Percentiles rank a stretch among this genome's conserved stretches.
Conservation (phyloP, 2,888 invertebrate genomes). For the Catocala nupta region DNA sequence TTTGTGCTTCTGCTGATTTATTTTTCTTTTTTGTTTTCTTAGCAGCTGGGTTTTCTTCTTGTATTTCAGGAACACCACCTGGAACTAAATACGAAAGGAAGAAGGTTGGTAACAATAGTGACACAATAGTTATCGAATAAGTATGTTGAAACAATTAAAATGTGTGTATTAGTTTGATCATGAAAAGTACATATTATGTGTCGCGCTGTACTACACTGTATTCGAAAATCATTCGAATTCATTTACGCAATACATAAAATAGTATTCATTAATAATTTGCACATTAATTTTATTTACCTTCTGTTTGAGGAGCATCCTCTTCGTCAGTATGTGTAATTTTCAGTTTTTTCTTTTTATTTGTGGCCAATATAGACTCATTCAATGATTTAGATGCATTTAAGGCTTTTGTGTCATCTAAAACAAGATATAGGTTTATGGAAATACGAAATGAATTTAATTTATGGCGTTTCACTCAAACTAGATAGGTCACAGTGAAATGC, state of each 20-base stretch:
- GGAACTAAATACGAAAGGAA: background rate
- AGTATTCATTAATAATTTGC: background rate
- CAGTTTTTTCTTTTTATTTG: constrained; percentile 47
- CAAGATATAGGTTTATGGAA: background rate
- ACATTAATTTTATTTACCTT: constrained; percentile 30
- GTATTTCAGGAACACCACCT: constrained; percentile 14
- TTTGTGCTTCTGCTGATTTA: constrained; percentile 11
- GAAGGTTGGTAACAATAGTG: too few species aligned
- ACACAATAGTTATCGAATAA: too few species aligned
- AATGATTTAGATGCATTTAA: constrained; percentile 9
- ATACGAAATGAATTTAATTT: too few species aligned
- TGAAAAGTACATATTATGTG: too few species aligned
- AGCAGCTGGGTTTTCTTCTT: constrained; percentile 6
- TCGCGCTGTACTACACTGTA: too few species aligned
- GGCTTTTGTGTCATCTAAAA: constrained; percentile 44
- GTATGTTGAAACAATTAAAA: too few species aligned
- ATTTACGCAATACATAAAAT: too few species aligned
- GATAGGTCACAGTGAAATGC: too few species aligned
- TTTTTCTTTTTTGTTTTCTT: constrained; percentile 33
- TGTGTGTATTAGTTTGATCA: too few species aligned
- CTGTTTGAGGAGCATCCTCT: constrained; percentile 16
- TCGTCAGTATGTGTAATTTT: constrained; percentile 56
- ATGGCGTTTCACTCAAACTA: too few species aligned
- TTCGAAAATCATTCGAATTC: background rate
- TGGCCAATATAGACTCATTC: constrained; percentile 12